These are phyloP conservation scores for Acrocephalus arundinaceus DNA, from an alignment of 2,113 vertebrate genomes.

Conservation along the genomic window DNA sequence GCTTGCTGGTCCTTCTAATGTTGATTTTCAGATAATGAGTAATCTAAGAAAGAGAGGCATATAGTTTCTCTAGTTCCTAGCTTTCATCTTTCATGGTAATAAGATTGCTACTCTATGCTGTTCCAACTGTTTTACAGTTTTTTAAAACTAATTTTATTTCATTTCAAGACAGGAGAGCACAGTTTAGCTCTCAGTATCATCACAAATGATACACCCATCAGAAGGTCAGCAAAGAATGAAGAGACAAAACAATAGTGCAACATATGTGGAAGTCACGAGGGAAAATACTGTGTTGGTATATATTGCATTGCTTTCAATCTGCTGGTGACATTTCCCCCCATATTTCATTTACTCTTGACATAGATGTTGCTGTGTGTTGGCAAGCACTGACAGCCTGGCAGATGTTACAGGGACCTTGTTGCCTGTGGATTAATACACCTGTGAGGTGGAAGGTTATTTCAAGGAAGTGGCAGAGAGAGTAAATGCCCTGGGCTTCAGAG, in stretches of 20 bases:
- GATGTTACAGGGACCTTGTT: neutral
- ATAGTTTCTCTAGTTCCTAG: neutral
- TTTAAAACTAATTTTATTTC: neutral
- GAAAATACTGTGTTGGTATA: neutral
- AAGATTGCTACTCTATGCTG: neutral
- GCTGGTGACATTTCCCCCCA: neutral
- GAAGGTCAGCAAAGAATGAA: neutral
- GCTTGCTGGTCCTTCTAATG: neutral
- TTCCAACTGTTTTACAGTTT: neutral
- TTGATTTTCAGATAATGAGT: constrained; percentile 32
- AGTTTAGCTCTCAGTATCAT: neutral
- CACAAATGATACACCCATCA: neutral
- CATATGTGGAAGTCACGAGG: neutral
- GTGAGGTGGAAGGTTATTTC: neutral
- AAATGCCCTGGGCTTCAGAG: neutral
- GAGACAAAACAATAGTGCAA: neutral
- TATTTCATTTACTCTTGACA: neutral
- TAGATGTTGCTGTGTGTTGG: neutral
- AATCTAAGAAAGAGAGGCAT: neutral
- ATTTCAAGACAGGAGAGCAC: neutral
- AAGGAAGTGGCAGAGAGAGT: neutral
- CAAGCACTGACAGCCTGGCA: neutral
- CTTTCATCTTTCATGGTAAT: constrained; percentile 1
- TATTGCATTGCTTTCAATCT: neutral
- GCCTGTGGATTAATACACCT: neutral